Conservation (phyloP, 2,888 invertebrate species). For the Drosophila fungiperda region DNA sequence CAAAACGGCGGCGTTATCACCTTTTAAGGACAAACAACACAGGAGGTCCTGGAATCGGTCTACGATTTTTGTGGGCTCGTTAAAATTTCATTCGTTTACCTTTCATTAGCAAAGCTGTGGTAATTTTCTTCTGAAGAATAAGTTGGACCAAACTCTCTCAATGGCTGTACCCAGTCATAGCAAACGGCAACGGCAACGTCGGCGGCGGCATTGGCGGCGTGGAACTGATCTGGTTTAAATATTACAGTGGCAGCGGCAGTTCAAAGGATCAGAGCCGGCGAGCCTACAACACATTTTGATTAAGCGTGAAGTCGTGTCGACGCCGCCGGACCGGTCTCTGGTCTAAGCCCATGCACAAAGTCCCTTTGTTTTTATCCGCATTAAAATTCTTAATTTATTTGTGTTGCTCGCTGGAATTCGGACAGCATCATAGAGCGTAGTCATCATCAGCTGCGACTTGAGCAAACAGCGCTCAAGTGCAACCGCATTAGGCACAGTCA, state of each 20-base stretch:
- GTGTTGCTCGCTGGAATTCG: constrained; percentile 20
- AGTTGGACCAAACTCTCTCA: constrained; percentile 20
- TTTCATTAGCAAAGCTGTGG: constrained; percentile 74
- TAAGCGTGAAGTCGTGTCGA: constrained; percentile 77
- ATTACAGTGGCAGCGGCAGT: constrained; percentile 75
- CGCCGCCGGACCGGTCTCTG: constrained; percentile 22
- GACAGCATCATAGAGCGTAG: constrained; percentile 28
- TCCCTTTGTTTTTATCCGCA: constrained; percentile 69
- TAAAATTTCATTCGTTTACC: constrained; percentile 77
- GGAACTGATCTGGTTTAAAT: constrained; percentile 79
- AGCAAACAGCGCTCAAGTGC: constrained; percentile 70
- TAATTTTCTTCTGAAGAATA: constrained; percentile 64
- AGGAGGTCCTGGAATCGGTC: constrained; percentile 70
- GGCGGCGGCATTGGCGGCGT: constrained; percentile 25
- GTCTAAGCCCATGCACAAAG: constrained; percentile 20
- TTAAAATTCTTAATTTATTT: constrained; percentile 79
- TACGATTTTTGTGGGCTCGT: constrained; percentile 62
- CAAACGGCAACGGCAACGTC: constrained; percentile 6
- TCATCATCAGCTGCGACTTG: constrained; percentile 73
- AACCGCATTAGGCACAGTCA: constrained; percentile 75
- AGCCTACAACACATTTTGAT: constrained; percentile 76
- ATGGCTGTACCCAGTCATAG: constrained; percentile 29
- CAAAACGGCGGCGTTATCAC: constrained; percentile 71
- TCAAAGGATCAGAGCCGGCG: constrained; percentile 69
- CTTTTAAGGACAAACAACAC: constrained; percentile 74